Base-by-base conservation (phyloP, 2,888 invertebrate species). In the Linnaemya tessellans region DNA sequence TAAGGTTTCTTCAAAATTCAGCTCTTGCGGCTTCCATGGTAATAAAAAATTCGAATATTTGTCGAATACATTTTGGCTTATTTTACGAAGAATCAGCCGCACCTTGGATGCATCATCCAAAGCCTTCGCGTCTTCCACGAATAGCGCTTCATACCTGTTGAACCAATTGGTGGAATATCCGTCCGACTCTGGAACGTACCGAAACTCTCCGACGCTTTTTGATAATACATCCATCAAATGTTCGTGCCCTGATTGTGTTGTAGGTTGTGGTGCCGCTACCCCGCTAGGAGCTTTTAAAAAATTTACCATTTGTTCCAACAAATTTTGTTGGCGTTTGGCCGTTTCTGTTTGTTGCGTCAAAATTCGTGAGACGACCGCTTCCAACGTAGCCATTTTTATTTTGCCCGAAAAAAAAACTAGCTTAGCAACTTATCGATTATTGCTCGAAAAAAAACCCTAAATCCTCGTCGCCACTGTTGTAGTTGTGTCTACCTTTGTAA, bases 401-500 rank as follows among this genome's bases (percentile, higher is more conserved):
- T n/a, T n/a, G n/a, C n/a, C n/a, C n/a, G n/a, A n/a, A n/a, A n/a
- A n/a, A n/a, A n/a, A n/a, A n/a, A n/a, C n/a, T n/a, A n/a, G n/a
- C n/a, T n/a, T n/a, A n/a, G n/a, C n/a, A n/a, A n/a, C n/a, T n/a
- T n/a, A n/a, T n/a, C n/a, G n/a, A n/a, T n/a, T n/a, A n/a, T n/a
- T n/a, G n/a, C n/a, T n/a, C n/a, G 3, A 35, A 60, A 35, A 8
- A 60, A 18, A 11, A 18, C 18, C 60, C 35, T 38, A 60, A 51
- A 67, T 67, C 49, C 67, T 67, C 67, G 51, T 67, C 51, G 67
- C 49, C 67, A 67, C 49, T 67, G 49, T 49, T 11, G 49, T 60
- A 38, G n/a, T 60, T n/a, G n/a, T n/a, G n/a, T n/a, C n/a, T n/a
- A n/a, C n/a, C n/a, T n/a, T n/a, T n/a, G n/a, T n/a, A n/a, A n/a